Base-by-base conservation (phyloP, 2,888 invertebrate species). In the Lysandra coridon region DNA sequence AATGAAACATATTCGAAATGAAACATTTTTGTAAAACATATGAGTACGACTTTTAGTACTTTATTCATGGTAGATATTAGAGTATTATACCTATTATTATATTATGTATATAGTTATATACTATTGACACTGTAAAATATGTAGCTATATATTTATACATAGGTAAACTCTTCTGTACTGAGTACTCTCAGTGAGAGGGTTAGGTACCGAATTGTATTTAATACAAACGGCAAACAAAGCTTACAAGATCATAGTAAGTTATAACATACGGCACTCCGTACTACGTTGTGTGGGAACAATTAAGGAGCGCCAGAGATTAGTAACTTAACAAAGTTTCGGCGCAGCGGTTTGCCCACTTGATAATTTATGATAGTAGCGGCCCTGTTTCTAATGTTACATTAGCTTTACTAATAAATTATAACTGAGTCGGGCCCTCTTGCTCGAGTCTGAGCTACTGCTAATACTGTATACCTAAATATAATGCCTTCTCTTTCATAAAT, bases 331-430 rank as follows among this genome's bases (percentile, higher is more conserved):
- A 86, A 87, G 84, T 86, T 86, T 80, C 82, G 82, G 81, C 81
- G 82, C 85, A 84, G 87, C 85, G 85, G 88, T 86, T 87, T 85
- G 85, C 84, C 85, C 86, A 86, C 85, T 88, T 87, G 83, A 85
- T 89, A 88, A 92, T 91, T 91, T 90, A 92, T 87, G 89, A 87
- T 85, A 85, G 85, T 83, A 85, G 85, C 86, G 84, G 84, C 84
- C 83, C 85, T 84, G 82, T 86, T 87, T 88, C 87, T 87, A 88
- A 69, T 33, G 69, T 69, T 69, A 69, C 69, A 69, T 69, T 33
- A 37, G 33, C 14, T 69, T 37, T 33, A 33, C 69, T 69, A 69
- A 69, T 69, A 69, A 33, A 69, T 69, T 37, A 64, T 64, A 12
- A 64, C 30, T 30, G 30, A 64, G 64, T 23, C 6, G 2, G 62